These are phyloP conservation scores for Megaceryle alcyon DNA, from an alignment of 2,797 vertebrate species.

Conservation along the genomic window DNA sequence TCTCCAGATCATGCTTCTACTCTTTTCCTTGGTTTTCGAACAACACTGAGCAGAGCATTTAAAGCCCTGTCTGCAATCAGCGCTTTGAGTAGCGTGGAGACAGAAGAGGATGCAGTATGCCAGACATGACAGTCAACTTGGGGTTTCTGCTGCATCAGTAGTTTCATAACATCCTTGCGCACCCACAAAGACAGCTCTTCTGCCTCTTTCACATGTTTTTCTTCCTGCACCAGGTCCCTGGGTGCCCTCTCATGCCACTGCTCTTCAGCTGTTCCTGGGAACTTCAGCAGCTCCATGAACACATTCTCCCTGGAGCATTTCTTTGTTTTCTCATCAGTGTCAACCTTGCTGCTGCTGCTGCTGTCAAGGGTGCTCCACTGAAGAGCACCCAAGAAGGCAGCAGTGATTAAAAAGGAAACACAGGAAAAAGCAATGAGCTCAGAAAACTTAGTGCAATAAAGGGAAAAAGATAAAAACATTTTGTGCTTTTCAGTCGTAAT, in stretches of 20 bases:
- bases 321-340: not conserved
- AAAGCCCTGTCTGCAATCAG: not conserved
- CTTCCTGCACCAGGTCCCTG: not conserved
- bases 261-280: not conserved
- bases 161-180: not conserved
- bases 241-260: not conserved
- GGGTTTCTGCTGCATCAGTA: not conserved
- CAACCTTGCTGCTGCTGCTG: not conserved
- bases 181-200: not conserved
- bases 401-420: not conserved
- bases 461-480: not conserved
- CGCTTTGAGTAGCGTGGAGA: rapidly evolving
- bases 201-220: not conserved
- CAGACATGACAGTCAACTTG: not conserved
- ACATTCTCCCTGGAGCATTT: not conserved
- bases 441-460: not conserved
- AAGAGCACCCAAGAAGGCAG: not conserved
- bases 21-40: not conserved
- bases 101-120: not conserved
- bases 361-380: not conserved
- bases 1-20: not conserved
- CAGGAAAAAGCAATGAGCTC: not conserved
- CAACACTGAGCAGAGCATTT: not conserved
- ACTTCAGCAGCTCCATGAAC: not conserved
- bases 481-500: not conserved